Percentiles rank a stretch among this genome's conserved stretches.
Evolutionary conservation across 2,888 invertebrate genomes (phyloP).

Genomic region (Agrotis ipsilon): DNA sequence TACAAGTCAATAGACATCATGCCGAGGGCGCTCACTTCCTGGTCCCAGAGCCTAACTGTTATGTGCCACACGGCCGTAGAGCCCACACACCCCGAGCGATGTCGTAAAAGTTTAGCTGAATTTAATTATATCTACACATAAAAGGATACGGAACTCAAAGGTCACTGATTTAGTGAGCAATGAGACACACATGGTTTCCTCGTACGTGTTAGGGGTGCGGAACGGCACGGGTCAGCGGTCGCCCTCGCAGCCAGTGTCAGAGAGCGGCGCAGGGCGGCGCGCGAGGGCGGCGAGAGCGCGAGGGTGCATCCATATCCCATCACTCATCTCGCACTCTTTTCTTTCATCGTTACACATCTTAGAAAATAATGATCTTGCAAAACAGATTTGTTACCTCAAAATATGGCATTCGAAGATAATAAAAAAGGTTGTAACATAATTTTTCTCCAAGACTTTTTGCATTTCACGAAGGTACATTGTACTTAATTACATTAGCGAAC

Average conservation of each 20-base stretch:
- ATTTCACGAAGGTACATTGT: constrained; percentile 5
- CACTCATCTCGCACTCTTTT: constrained; percentile 33
- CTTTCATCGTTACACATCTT: constrained; percentile 22
- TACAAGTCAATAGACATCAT: constrained; percentile 86
- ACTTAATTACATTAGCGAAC: constrained; percentile 67
- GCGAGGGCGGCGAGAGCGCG: constrained; percentile 54
- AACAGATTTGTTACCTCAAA: not conserved
- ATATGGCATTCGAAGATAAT: not conserved
- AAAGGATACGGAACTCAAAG: constrained; percentile 75
- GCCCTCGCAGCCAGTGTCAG: constrained; percentile 80
- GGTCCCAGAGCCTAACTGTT: constrained; percentile 75
- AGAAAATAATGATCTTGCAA: constrained; percentile 2
- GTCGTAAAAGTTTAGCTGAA: constrained; percentile 68
- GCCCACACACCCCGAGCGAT: constrained; percentile 61
- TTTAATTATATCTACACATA: constrained; percentile 74
- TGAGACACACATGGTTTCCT: constrained; percentile 72
- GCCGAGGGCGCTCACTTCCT: constrained; percentile 82
- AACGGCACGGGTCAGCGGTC: constrained; percentile 83
- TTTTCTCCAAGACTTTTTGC: constrained; percentile 1
- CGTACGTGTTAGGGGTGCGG: constrained; percentile 75
- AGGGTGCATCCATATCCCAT: constrained; percentile 50
- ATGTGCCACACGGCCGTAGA: constrained; percentile 71
- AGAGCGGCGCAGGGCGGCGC: constrained; percentile 69
- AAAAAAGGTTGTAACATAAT: not conserved
- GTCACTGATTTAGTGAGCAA: constrained; percentile 79